Evolutionary conservation across 2,888 invertebrate genomes (phyloP).

Genomic region (Apamea crenata): DNA sequence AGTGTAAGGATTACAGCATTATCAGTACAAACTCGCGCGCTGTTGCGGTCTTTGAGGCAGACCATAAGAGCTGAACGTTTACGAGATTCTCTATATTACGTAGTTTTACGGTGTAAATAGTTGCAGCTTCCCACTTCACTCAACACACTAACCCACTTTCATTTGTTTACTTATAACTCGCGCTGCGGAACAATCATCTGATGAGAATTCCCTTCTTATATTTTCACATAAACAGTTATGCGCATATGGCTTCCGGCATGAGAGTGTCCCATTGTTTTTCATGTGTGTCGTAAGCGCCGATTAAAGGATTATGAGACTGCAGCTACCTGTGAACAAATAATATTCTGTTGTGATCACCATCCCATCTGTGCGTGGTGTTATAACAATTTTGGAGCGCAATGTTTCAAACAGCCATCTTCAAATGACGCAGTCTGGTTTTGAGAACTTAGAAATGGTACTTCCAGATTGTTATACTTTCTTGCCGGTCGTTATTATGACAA

Average conservation of each 20-base stretch:
- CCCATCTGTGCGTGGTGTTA: conserved; percentile 15
- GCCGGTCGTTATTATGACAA: neutral
- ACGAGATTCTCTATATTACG: neutral
- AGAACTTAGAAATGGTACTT: neutral
- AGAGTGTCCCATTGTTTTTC: conserved; percentile 52
- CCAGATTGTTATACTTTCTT: neutral
- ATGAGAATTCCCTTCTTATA: conserved; percentile 39
- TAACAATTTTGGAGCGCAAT: conserved; percentile 31
- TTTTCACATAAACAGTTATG: conserved; percentile 45
- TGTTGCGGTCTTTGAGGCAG: conserved; percentile 20
- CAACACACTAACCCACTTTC: conserved; percentile 46
- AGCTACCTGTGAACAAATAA: conserved; percentile 55
- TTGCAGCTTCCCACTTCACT: conserved; percentile 9
- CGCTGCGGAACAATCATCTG: conserved; percentile 28
- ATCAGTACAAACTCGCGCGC: conserved; percentile 5
- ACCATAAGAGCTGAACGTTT: conserved; percentile 25
- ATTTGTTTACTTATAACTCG: conserved; percentile 35
- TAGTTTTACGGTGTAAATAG: conserved; percentile 28
- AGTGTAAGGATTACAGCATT: conserved; percentile 7
- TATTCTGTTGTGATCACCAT: conserved; percentile 38
- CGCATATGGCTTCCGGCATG: conserved; percentile 16
- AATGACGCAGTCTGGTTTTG: conserved; percentile 10
- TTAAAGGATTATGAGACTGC: conserved; percentile 47
- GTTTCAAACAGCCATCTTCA: conserved; percentile 9
- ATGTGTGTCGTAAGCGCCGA: conserved; percentile 49